A percentile compares a stretch with the other conserved stretches of the same genome.
phyloP scores from a whole-genome alignment of 2,797 vertebrate species.

The Channallabes apus region DNA sequence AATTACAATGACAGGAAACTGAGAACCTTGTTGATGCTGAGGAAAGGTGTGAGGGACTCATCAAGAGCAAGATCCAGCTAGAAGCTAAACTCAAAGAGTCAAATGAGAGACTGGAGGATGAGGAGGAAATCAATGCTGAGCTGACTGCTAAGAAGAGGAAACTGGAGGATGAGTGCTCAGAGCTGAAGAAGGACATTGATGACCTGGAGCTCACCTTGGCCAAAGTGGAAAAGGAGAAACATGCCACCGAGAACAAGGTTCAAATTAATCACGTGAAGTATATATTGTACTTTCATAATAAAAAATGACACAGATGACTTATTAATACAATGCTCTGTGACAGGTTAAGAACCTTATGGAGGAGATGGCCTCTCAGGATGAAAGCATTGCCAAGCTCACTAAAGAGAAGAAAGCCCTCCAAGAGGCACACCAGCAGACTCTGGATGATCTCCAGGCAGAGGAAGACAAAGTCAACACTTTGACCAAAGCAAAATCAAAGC shows the following conservation, averaged over 20 bases:
- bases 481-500: conserved; percentile 74
- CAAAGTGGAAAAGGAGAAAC: conserved; percentile 53
- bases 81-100: no score
- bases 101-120: conserved; percentile 74
- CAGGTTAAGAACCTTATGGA: conserved; percentile 54
- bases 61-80: no score
- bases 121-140: conserved; percentile 39
- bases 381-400: conserved; percentile 44
- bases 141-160: conserved; percentile 38
- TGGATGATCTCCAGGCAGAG: conserved; percentile 43
- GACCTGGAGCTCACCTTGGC: conserved; percentile 46
- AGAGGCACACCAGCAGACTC: conserved; percentile 51
- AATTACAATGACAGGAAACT: conserved; percentile 57
- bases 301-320: not conserved
- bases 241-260: conserved; percentile 54
- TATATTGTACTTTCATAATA: not conserved
- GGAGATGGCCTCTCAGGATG: conserved; percentile 31
- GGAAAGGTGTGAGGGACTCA: no score
- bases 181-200: conserved; percentile 49
- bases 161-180: conserved; percentile 48
- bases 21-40: no score
- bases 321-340: not conserved
- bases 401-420: conserved; percentile 38
- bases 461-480: conserved; percentile 57
- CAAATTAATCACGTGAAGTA: not conserved